A percentile compares a stretch with the other conserved stretches of the same genome.
Evolutionary conservation across 2,888 invertebrate genomes (phyloP).

Genomic region (Leucophenga maculata): DNA sequence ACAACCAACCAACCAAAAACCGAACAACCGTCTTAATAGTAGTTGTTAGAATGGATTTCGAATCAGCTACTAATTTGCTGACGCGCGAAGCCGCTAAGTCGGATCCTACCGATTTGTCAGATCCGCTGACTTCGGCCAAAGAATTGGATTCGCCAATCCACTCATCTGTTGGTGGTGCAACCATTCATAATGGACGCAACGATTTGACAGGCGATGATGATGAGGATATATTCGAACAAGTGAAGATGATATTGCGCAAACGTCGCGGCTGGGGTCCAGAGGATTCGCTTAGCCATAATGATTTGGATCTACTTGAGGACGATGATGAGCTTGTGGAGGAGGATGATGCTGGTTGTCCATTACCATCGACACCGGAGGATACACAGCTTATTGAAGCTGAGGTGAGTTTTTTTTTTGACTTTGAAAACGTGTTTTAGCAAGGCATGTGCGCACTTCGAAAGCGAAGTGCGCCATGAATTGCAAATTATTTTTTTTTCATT

Average conservation of each 20-base stretch:
- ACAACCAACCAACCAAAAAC: too few relatives aligned
- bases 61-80: conserved; percentile 44
- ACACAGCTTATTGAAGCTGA: conserved; percentile 87
- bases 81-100: conserved; percentile 44
- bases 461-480: neutral
- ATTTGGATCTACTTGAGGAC: conserved; percentile 68
- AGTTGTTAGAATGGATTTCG: conserved; percentile 31
- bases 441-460: neutral
- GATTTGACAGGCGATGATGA: conserved; percentile 50
- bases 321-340: conserved; percentile 74
- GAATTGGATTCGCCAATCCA: conserved; percentile 51
- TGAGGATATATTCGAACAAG: conserved; percentile 68
- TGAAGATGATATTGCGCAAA: conserved; percentile 70
- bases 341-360: conserved; percentile 86
- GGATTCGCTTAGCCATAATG: conserved; percentile 66
- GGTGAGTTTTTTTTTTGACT: too few relatives aligned
- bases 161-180: conserved; percentile 38
- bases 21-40: neutral
- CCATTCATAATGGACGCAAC: conserved; percentile 8
- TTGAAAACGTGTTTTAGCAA: neutral
- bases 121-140: conserved; percentile 45
- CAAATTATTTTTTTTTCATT: neutral
- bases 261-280: conserved; percentile 70
- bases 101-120: conserved; percentile 41
- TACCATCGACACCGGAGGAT: conserved; percentile 90